Base-by-base conservation (phyloP, 2,797 vertebrate species). In the Xyrichtys novacula region DNA sequence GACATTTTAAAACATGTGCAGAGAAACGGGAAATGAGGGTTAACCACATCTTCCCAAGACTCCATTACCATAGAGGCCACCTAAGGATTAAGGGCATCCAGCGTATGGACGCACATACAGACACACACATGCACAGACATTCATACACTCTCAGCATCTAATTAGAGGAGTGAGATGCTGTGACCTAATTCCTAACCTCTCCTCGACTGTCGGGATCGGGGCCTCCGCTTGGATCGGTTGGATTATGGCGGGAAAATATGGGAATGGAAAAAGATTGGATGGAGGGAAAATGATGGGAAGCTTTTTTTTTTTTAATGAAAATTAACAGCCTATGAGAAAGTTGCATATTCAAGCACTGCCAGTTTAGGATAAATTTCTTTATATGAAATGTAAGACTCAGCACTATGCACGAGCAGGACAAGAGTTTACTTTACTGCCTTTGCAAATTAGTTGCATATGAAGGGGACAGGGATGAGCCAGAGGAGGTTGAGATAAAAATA, bases 151-250 rank as follows among this genome's bases (percentile, higher is more conserved):
- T 25, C 61, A 53, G 85, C 83, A 83, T 90, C 79, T 91, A 91
- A 89, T 89, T 92, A 88, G 81, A 89, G 43, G 84, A 82, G 82
- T 71, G 76, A 79, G 85, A 87, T 78, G 81, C 65, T 84, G 69
- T 90, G 87, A 92, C 90, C 91, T 91, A 91, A 90, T 88, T 92
- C 86, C 61, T 87, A 78, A 90, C 85, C 85, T 77, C 85, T 85
- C 52, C 62, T 49, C 62, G 4, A 74, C 71, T 71, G 78, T 80
- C 76, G 58, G 65, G 62, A 81, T 72, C 22, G 16, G 31, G 65
- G 68, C 60, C 78, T 76, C 34, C 14, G 61, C 63, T 65, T 16
- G 74, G 58, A 81, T 80, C 36, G 62, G 77, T 49, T 53, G 65
- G 75, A 89, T 89, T 85, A 72, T 8, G 55, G 77, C 20, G 57